Evolutionary conservation across 2,113 vertebrate genomes (phyloP), one percentile per base, ranked within the genome.

Genomic region (Phrynosoma platyrhinos): DNA sequence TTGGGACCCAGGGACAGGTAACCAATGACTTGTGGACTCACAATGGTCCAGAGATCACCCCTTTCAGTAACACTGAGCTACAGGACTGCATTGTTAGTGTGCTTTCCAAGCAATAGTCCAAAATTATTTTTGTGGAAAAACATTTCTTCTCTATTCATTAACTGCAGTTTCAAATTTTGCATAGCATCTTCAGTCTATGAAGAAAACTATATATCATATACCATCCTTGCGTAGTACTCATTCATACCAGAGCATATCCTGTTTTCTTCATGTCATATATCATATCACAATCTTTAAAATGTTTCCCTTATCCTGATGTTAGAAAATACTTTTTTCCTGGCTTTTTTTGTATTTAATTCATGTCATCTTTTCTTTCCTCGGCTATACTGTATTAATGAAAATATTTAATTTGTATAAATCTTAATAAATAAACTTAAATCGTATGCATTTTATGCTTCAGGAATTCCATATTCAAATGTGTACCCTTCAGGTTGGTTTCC

Each of bases 401-500:
- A 32, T 21, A 20, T 18, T 85, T 91, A 74, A 82, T 78, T 47
- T 88, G 58, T 88, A 80, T 83, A 89, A 89, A 91, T 83, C 81
- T 93, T 18, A 91, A 79, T 58, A 81, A 77, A 42, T 76, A 72
- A 62, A 52, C 79, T 84, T 40, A 75, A 55, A 88, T 85, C n/a
- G 68, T 62, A 83, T 1, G 10, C 42, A 36, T n/a, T 55, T 90
- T 82, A 90, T 88, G 25, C 89, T 87, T 82, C 79, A n/a, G 25
- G 36, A 88, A 92, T 77, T 75, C 36, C 64, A 84, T 2, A 0
- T 80, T 85, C 85, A 66, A 83, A 82, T 84, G 86, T 53, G 32
- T 3, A 21, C 47, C 8, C 79, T 91, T 88, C 84, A 82, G 47
- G 72, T 36, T 91, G 87, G 53, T 89, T 88, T 91, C 88, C 91